Evolutionary conservation across 37 sponge, comb jelly and placozoan genomes (phyloP).

Genomic region (Mnemiopsis leidyi): DNA sequence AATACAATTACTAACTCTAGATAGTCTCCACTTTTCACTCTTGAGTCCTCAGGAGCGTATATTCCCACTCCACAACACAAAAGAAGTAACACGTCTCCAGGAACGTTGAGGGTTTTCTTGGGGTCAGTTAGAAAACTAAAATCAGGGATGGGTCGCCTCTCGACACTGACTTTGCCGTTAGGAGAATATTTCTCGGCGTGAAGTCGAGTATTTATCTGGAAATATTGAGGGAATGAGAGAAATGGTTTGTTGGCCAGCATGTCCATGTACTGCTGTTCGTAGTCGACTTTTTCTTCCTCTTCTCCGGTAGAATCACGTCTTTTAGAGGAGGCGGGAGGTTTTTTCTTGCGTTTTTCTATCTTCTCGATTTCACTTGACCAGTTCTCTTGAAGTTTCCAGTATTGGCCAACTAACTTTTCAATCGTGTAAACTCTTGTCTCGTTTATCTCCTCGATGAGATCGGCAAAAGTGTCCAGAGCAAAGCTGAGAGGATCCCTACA

Average conservation of each 20-base stretch:
- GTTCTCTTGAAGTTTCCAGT: slow-evolving; percentile 26
- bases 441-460: slow-evolving; percentile 18
- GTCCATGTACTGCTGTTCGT: slow-evolving; percentile 41
- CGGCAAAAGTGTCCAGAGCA: slow-evolving; percentile 23
- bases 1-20: slow-evolving; percentile 56
- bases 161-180: background rate
- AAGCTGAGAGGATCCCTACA: background rate
- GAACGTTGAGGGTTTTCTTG: background rate
- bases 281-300: background rate
- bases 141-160: background rate
- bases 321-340: background rate
- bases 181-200: slow-evolving; percentile 41
- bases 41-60: slow-evolving; percentile 16
- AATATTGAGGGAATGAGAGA: slow-evolving; percentile 49
- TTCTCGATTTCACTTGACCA: slow-evolving; percentile 57
- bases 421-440: background rate
- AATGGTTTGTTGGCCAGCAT: slow-evolving; percentile 63
- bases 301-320: background rate
- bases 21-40: slow-evolving; percentile 13
- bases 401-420: slow-evolving; percentile 16
- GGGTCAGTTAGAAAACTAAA: slow-evolving; percentile 4
- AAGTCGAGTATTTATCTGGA: slow-evolving; percentile 43
- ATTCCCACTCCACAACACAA: slow-evolving; percentile 54
- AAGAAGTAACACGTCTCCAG: slow-evolving; percentile 14
- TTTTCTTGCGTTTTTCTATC: slow-evolving; percentile 27